These are phyloP conservation scores for Hippocampus abdominalis DNA, from an alignment of 2,113 vertebrate species.

Conservation along the genomic window DNA sequence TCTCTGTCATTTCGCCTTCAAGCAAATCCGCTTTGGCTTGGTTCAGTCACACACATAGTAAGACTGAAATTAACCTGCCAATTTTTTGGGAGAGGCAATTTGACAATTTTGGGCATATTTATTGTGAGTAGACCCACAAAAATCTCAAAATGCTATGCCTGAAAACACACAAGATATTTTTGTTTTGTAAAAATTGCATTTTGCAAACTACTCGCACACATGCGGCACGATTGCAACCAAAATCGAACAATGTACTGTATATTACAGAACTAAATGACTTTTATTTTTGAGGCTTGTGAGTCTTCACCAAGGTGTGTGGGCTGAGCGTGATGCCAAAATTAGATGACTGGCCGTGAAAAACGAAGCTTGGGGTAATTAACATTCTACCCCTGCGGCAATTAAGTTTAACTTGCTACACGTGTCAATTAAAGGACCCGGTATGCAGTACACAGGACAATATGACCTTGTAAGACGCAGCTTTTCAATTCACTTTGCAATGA, in stretches of 20 bases:
- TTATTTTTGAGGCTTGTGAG: not conserved
- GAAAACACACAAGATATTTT: not conserved
- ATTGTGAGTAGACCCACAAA: not conserved
- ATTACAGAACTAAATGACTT: not conserved
- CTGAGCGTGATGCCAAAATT: not conserved
- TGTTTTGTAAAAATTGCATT: not conserved
- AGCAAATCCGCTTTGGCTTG: constrained; percentile 37
- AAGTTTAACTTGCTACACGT: not conserved
- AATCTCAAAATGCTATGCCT: not conserved
- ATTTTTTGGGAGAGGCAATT: not conserved
- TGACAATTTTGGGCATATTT: not conserved
- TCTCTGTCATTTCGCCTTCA: constrained; percentile 58
- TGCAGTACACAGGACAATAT: not conserved
- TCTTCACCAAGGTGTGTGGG: not conserved
- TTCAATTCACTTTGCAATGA: not conserved
- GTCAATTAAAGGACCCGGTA: not conserved
- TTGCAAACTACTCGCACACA: not conserved
- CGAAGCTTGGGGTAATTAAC: not conserved
- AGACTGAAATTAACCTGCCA: not conserved
- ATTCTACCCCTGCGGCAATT: not conserved
- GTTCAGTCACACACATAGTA: not conserved
- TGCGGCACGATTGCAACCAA: not conserved
- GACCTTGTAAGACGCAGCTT: not conserved
- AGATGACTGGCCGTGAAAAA: not conserved
- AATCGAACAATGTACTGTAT: not conserved